Evolutionary conservation across 1,140 invertebrate species (phyloP), one percentile per base, ranked within the genome.

Genomic region (Drosophila elegans): DNA sequence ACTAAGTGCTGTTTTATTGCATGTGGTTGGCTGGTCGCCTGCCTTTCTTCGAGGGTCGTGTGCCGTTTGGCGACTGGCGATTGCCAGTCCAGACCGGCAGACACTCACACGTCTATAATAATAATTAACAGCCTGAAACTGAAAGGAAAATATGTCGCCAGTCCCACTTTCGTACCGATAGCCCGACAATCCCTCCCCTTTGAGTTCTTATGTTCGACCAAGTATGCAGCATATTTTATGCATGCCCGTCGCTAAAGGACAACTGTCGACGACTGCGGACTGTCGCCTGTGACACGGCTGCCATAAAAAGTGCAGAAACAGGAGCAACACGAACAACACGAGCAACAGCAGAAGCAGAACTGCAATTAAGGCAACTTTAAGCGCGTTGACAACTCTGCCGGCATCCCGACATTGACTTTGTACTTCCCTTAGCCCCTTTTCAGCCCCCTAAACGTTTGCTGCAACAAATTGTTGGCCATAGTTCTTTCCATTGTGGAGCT

Each of bases 1-100:
- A 80, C 84, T 84, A 89, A 89, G 84, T 89, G 84, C 84, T 89
- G 84, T 84, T 89, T 89, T 89, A 89, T 89, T 84, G 85, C 76
- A 89, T 88, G 84, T 89, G 84, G 84, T 80, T 60, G 77, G 62
- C 34, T 68, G 59, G 57, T 49, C 42, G 51, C 41, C 54, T 46
- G 44, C 39, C 42, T 39, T 10, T 5, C 25, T 67, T 44, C 53
- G 74, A 60, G 76, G 56, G 74, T 39, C 61, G 74, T 79, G 71
- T 64, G 72, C 67, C 52, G 55, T 39, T 59, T 48, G 41, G 48
- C 54, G 69, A 61, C 48, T 48, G 41, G 48, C 54, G 69, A 61
- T 53, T 52, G 42, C 12, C 45, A 12, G 29, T 39, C 54, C 69
- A 76, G 78, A 73, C 83, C 63, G 74, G 68, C 74, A 66, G 67